Conservation (phyloP, 92 coral and sea anemone genomes). For the Siderastrea siderea region DNA sequence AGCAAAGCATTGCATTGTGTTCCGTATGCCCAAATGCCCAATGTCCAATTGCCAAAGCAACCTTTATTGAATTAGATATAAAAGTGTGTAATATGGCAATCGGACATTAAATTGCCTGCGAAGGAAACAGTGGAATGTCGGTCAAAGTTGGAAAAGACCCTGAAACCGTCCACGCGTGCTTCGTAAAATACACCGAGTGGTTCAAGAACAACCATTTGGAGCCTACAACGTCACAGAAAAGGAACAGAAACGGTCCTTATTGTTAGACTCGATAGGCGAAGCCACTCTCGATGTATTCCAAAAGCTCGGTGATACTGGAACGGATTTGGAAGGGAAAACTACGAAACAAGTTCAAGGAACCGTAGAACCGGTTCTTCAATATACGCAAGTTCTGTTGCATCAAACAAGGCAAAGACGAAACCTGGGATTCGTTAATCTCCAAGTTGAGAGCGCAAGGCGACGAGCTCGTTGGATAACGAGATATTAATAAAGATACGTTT, state of each 20-base stretch:
- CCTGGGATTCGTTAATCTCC: not conserved
- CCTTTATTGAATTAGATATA: no score
- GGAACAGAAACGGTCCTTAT: not conserved
- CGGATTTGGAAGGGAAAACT: conserved; percentile 7
- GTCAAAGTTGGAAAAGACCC: conserved; percentile 3
- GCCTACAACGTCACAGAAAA: not conserved
- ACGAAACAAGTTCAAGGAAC: conserved; percentile 10
- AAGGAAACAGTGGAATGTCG: no score
- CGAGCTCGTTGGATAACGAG: conserved; percentile 30
- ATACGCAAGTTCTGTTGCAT: not conserved
- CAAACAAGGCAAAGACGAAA: conserved; percentile 4
- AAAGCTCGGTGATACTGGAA: conserved; percentile 2
- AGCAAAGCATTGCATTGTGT: no score
- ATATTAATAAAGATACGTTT: conserved; percentile 18
- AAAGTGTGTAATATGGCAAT: no score
- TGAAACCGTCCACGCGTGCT: not conserved
- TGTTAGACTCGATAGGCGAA: not conserved
- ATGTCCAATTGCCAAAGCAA: no score
- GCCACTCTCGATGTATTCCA: conserved; percentile 7
- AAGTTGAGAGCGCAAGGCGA: not conserved
- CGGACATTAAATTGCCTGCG: no score
- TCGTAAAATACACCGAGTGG: not conserved
- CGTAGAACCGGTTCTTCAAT: conserved; percentile 14
- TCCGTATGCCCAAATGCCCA: no score
- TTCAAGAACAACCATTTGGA: conserved; percentile 14